phyloP scores from a whole-genome alignment of 2,888 invertebrate species.

The Dryocosmus kuriphilus region DNA sequence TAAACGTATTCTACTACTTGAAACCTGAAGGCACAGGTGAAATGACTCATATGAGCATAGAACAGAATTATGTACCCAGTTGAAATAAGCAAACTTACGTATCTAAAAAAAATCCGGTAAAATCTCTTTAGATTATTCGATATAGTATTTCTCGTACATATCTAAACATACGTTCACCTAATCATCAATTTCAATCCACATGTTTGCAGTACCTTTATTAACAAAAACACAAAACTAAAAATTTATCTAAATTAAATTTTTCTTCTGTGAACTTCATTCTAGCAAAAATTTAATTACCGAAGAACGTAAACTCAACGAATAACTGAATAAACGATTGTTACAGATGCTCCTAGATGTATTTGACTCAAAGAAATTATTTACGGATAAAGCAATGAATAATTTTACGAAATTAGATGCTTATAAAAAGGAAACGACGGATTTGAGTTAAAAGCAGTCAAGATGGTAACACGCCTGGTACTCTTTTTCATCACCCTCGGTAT shows the following conservation, averaged over 20 bases:
- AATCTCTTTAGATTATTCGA: not conserved
- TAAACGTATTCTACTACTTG: not conserved
- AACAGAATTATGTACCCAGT: not conserved
- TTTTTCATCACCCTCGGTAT: constrained; percentile 5
- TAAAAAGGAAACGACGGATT: not conserved
- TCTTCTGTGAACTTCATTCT: too few relatives aligned
- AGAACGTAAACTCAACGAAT: constrained; percentile 3
- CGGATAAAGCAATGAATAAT: constrained; percentile 15
- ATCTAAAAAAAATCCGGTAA: not conserved
- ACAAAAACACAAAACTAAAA: too few relatives aligned
- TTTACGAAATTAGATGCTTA: constrained; percentile 2
- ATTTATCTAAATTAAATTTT: too few relatives aligned
- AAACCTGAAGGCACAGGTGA: not conserved
- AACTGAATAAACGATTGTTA: constrained; percentile 8
- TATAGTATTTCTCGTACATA: too few relatives aligned
- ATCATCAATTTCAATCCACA: too few relatives aligned
- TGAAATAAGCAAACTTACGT: not conserved
- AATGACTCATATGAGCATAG: not conserved
- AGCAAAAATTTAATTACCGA: not conserved
- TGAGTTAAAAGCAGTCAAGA: not conserved
- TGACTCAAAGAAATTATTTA: not conserved
- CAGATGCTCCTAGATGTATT: not conserved
- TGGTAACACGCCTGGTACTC: not conserved
- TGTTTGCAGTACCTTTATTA: not conserved
- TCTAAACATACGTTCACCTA: not conserved